Conservation (phyloP, 2,113 vertebrate species). For the Vombatus ursinus region DNA sequence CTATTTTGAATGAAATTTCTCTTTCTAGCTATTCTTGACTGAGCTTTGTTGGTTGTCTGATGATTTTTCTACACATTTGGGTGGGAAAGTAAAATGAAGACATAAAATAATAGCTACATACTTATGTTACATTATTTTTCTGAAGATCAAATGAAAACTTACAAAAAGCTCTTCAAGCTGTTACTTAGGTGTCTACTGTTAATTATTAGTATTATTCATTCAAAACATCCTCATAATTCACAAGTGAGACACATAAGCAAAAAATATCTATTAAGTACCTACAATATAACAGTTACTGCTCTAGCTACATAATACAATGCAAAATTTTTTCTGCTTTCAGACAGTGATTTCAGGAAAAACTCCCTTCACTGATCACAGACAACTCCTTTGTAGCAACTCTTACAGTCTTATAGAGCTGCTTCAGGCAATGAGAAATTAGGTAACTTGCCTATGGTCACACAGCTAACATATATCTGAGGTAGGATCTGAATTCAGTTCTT, state of each 20-base stretch:
- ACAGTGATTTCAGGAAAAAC: neutral
- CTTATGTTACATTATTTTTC: neutral
- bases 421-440: neutral
- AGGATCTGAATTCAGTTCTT: neutral
- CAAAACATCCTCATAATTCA: neutral
- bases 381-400: neutral
- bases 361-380: neutral
- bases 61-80: neutral
- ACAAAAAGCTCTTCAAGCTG: neutral
- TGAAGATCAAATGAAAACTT: neutral
- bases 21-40: neutral
- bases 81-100: neutral
- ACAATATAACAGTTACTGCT: constrained; percentile 18
- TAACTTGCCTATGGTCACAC: neutral
- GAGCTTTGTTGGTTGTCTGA: neutral
- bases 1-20: neutral
- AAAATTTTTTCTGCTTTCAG: neutral
- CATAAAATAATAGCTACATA: neutral
- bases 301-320: neutral
- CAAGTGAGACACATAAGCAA: constrained; percentile 21
- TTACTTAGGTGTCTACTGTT: neutral
- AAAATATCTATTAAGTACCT: constrained; percentile 26
- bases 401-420: neutral
- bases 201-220: neutral
- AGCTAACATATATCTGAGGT: neutral